These are phyloP conservation scores for Platalea minor DNA, from an alignment of 2,797 vertebrate species.

Conservation along the genomic window DNA sequence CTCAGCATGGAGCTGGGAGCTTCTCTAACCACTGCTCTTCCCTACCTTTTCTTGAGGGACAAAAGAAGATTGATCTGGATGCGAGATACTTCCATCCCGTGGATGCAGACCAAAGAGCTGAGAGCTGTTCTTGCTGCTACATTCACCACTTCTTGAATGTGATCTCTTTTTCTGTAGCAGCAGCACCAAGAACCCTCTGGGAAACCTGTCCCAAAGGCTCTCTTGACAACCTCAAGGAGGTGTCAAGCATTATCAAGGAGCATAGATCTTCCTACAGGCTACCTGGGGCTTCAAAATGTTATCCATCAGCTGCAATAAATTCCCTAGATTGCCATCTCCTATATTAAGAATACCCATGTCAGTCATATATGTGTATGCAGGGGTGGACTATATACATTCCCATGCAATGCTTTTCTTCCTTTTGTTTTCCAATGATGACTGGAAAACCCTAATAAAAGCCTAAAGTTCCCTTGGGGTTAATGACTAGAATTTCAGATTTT, in stretches of 20 bases:
- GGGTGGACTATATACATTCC: neutral
- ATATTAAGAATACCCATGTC: neutral
- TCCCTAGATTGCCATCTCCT: neutral
- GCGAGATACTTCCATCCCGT: neutral
- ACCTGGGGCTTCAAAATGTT: neutral
- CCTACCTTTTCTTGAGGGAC: neutral
- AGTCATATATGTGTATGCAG: neutral
- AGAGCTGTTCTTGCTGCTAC: neutral
- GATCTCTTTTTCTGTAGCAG: neutral
- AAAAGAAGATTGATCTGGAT: neutral
- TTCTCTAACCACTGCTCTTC: neutral
- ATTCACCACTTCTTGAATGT: neutral
- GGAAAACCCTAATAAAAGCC: neutral
- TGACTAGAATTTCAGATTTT: neutral
- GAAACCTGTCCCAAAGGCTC: neutral
- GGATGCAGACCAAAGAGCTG: neutral
- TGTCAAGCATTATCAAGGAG: neutral
- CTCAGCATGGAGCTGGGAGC: neutral
- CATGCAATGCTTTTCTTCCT: neutral
- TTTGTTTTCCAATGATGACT: neutral
- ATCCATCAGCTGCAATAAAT: neutral
- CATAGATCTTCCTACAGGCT: neutral
- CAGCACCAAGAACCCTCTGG: neutral
- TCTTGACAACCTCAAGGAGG: neutral
- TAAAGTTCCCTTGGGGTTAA: neutral